Evolutionary conservation across 2,888 invertebrate genomes (phyloP).

Genomic region (Sipunculus nudus): DNA sequence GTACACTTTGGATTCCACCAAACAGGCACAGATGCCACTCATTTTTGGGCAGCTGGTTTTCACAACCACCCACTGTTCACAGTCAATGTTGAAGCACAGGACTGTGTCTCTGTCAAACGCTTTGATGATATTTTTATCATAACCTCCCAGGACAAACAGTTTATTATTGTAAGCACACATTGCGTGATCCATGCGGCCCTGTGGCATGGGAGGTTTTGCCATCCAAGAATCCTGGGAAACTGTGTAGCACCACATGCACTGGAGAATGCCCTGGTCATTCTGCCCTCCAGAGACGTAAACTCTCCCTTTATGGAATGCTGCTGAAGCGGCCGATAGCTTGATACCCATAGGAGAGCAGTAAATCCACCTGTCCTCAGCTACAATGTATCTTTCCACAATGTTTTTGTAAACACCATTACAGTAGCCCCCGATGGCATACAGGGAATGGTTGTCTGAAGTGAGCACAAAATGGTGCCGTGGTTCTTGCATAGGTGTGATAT

Average conservation of each 20-base stretch:
- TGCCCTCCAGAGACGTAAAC: slow-evolving; percentile 22
- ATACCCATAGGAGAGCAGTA: slow-evolving; percentile 5
- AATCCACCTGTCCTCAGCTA: slow-evolving; percentile 10
- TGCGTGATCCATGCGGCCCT: slow-evolving; percentile 22
- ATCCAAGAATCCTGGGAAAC: slow-evolving; percentile 13
- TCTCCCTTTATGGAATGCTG: slow-evolving; percentile 16
- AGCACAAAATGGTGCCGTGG: slow-evolving; percentile 22
- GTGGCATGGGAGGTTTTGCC: slow-evolving; percentile 6
- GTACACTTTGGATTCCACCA: slow-evolving; percentile 8
- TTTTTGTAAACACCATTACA: slow-evolving; percentile 16
- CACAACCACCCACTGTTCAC: slow-evolving; percentile 18
- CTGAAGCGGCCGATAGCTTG: slow-evolving; percentile 15
- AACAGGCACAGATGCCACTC: slow-evolving; percentile 17
- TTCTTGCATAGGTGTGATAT: slow-evolving; percentile 19
- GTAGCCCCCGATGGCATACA: slow-evolving; percentile 27
- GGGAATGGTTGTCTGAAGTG: slow-evolving; percentile 2
- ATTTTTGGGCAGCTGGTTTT: slow-evolving; percentile 17
- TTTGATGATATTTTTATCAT: slow-evolving; percentile 26
- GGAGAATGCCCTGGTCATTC: slow-evolving; percentile 17
- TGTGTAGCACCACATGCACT: slow-evolving; percentile 14
- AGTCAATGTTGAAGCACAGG: slow-evolving; percentile 16
- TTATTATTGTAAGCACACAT: slow-evolving; percentile 9
- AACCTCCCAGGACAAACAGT: slow-evolving; percentile 20
- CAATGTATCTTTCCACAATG: slow-evolving; percentile 18
- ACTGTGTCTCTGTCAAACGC: slow-evolving; percentile 23